Evolutionary conservation across 2,797 vertebrate genomes (phyloP), one percentile per base, ranked within the genome.

Genomic region (Lutjanus argentimaculatus): DNA sequence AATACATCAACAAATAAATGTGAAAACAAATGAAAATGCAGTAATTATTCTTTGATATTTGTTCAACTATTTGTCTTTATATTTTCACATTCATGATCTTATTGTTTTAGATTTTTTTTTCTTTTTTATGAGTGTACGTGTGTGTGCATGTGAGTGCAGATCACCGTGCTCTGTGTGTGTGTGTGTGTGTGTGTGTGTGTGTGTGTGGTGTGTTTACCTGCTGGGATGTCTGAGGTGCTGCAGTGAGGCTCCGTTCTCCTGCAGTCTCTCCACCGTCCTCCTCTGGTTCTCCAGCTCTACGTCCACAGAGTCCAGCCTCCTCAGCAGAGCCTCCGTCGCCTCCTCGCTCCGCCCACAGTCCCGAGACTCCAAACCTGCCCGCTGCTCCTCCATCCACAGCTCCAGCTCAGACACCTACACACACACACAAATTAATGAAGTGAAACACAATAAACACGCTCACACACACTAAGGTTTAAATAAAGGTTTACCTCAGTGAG

Each of bases 271-370:
- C 0, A 97, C 75, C 52, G 85, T 89, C 0, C 30, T 65, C 48
- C 88, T 58, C 65, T 97, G 96, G 64, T 94, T 95, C 67, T 97
- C 95, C 90, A 97, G 80, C 79, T 97, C 96, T 81, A 96, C 89
- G 36, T 93, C 95, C 85, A 96, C 88, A 74, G 95, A 84, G 85
- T 97, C 97, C 74, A 98, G 92, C 80, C 85, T 96, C 77, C 94
- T 91, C 57, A 97, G 93, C 59, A 97, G 91, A 22, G 85, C 86
- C 70, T 95, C 95, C 0, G 96, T 96, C 49, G 89, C 92, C 86
- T 97, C 97, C 69, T 97, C 95, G 59, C 94, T 96, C 88, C 93
- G 96, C 63, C 97, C 97, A 21, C 89, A 93, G 84, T 98, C 97
- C 45, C 83, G 79, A 0, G 81, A 93, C 77, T 96, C 95, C 77